Evolutionary conservation across 2,113 vertebrate species (phyloP).

Genomic region (Emydura subglobosa): DNA sequence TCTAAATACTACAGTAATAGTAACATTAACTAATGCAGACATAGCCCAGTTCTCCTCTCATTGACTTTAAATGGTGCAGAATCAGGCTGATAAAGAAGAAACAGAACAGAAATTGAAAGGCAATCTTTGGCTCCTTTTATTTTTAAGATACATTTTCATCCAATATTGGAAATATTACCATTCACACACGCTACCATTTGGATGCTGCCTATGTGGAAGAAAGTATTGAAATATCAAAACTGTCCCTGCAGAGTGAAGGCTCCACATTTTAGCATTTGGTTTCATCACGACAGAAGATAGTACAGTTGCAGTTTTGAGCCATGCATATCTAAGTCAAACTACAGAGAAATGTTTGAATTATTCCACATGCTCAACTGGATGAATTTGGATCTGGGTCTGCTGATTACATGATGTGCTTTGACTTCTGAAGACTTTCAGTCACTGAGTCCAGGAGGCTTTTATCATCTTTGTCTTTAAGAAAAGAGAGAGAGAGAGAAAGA

Average conservation of each 20-base stretch:
- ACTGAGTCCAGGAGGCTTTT: slow-evolving; percentile 68
- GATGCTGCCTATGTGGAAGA: neutral
- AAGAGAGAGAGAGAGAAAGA: neutral
- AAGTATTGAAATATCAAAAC: neutral
- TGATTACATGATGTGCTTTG: slow-evolving; percentile 75
- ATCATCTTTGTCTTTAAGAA: slow-evolving; percentile 76
- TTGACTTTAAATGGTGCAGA: neutral
- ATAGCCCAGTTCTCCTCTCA: neutral
- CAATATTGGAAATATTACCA: neutral
- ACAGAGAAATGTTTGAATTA: slow-evolving; percentile 1
- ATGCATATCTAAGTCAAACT: neutral
- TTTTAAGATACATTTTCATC: neutral
- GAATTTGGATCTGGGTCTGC: neutral
- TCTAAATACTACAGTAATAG: neutral
- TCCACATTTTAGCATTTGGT: neutral
- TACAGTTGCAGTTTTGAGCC: slow-evolving; percentile 2
- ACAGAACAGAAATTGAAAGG: neutral
- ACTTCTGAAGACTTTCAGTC: slow-evolving; percentile 72
- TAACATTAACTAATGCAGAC: neutral
- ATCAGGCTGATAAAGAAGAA: neutral
- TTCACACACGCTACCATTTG: neutral
- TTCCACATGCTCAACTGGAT: neutral
- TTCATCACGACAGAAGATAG: neutral
- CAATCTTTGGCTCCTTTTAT: neutral
- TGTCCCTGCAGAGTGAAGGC: neutral